These are phyloP conservation scores for Scolopax rusticola DNA, from an alignment of 2,797 vertebrate species.

Conservation along the genomic window DNA sequence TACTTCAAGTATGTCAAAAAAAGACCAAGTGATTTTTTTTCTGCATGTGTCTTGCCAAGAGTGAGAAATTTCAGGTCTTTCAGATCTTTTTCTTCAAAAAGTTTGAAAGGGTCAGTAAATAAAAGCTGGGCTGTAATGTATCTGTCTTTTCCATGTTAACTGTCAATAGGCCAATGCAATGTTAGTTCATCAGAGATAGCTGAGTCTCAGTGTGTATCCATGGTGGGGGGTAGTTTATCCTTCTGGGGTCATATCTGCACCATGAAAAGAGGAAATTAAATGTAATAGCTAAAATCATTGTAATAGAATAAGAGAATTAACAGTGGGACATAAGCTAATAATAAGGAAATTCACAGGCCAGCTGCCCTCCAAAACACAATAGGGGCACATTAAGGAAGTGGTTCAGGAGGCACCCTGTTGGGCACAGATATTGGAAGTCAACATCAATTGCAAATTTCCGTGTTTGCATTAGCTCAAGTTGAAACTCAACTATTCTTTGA, in stretches of 20 bases:
- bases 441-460: constrained; percentile 68
- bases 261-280: constrained; percentile 80
- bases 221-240: constrained; percentile 53
- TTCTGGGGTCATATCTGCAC: constrained; percentile 48
- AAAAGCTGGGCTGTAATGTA: constrained; percentile 32
- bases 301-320: constrained; percentile 65
- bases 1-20: neutral
- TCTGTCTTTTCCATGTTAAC: constrained; percentile 26
- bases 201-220: constrained; percentile 38
- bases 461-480: constrained; percentile 78
- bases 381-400: constrained; percentile 58
- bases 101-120: constrained; percentile 23
- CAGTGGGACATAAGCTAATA: constrained; percentile 74
- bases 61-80: constrained; percentile 41
- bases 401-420: constrained; percentile 70
- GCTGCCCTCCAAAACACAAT: constrained; percentile 56
- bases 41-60: neutral
- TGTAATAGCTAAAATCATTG: constrained; percentile 64
- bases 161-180: constrained; percentile 14
- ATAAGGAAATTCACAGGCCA: constrained; percentile 73
- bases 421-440: constrained; percentile 71
- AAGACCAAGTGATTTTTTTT: neutral
- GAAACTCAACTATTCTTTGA: constrained; percentile 56
- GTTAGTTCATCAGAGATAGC: constrained; percentile 27
- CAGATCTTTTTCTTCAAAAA: constrained; percentile 22